Conservation (phyloP, 2,113 vertebrate species). For the Tetrao urogallus region DNA sequence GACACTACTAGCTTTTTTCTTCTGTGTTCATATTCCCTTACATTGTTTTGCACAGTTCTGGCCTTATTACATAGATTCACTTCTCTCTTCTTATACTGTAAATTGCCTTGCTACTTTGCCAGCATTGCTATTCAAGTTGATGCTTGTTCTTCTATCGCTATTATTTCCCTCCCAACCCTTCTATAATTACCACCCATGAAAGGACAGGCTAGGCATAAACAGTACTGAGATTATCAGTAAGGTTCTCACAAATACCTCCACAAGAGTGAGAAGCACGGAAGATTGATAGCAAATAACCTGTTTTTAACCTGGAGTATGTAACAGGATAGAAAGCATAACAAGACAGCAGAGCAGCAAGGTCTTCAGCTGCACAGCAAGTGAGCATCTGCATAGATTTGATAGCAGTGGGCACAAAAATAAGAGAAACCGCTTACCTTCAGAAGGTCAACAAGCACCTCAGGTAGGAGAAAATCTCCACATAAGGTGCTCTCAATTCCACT, state of each 20-base stretch:
- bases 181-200: constrained; percentile 33
- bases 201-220: background rate
- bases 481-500: too few relatives aligned
- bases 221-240: background rate
- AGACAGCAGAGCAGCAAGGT: too few relatives aligned
- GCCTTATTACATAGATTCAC: background rate
- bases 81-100: background rate
- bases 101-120: constrained; percentile 17
- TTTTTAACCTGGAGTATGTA: background rate
- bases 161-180: background rate
- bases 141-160: constrained; percentile 7
- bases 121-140: constrained; percentile 16
- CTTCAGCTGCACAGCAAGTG: too few relatives aligned
- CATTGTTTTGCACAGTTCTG: background rate
- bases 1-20: background rate
- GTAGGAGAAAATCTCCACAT: too few relatives aligned
- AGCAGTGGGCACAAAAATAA: too few relatives aligned
- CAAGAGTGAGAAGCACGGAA: background rate
- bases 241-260: background rate
- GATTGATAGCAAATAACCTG: background rate
- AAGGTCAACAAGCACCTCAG: too few relatives aligned
- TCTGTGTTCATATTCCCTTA: background rate
- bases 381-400: too few relatives aligned
- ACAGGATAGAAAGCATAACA: too few relatives aligned
- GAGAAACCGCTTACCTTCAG: too few relatives aligned